phyloP scores from a whole-genome alignment of 2,113 vertebrate species.

The Peromyscus leucopus region DNA sequence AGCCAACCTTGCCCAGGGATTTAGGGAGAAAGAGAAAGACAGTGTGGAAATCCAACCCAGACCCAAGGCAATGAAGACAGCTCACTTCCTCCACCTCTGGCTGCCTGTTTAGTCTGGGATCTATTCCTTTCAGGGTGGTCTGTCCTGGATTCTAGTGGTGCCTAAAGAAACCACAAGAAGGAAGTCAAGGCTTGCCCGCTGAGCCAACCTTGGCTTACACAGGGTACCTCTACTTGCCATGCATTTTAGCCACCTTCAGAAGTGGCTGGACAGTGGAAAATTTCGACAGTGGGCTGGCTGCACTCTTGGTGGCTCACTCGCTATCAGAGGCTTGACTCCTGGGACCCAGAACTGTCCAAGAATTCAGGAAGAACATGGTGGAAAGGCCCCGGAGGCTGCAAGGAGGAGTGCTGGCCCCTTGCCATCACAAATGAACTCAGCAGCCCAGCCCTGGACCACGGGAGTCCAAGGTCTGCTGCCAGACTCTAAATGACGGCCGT shows the following conservation, averaged over 20 bases:
- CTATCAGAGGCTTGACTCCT: constrained; percentile 35
- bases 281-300: not conserved
- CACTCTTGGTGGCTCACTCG: constrained; percentile 22
- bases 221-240: not conserved
- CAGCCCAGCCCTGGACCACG: constrained; percentile 52
- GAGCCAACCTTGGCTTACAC: not conserved
- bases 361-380: not conserved
- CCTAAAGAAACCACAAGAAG: not conserved
- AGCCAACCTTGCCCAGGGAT: not conserved
- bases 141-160: not conserved
- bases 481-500: constrained; percentile 66
- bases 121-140: not conserved
- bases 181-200: not conserved
- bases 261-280: not conserved
- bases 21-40: not conserved
- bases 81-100: not conserved
- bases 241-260: constrained; percentile 46
- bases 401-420: constrained; percentile 39
- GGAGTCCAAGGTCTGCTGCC: constrained; percentile 49
- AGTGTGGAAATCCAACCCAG: not conserved
- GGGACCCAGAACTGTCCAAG: constrained; percentile 42
- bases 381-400: not conserved
- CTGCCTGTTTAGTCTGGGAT: not conserved
- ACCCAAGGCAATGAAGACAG: not conserved
- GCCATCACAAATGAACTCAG: not conserved